Conservation (phyloP, 2,888 invertebrate species). For the Cryptus viduatorius region DNA sequence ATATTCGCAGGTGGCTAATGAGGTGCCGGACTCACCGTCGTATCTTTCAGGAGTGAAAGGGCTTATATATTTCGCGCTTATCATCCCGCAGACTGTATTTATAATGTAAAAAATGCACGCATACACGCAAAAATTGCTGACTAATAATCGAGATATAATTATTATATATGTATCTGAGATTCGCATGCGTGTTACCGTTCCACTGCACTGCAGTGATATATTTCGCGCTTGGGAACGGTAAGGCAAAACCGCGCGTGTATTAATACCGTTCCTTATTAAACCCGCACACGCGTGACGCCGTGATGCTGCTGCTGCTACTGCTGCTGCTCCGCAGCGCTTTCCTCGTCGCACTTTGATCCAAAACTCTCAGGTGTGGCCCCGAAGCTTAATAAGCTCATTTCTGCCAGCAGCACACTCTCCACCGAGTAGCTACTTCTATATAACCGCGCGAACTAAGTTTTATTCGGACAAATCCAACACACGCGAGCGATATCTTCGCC, state of each 20-base stretch:
- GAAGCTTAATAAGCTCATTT: slow-evolving; percentile 75
- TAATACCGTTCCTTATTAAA: slow-evolving; percentile 78
- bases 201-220: slow-evolving; percentile 59
- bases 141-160: slow-evolving; percentile 15
- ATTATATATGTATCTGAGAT: slow-evolving; percentile 3
- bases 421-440: slow-evolving; percentile 25
- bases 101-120: slow-evolving; percentile 3
- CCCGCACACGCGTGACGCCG: slow-evolving; percentile 55
- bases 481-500: slow-evolving; percentile 26
- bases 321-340: slow-evolving; percentile 57
- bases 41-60: slow-evolving; percentile 24
- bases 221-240: slow-evolving; percentile 63
- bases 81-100: neutral
- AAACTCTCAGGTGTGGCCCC: slow-evolving; percentile 74
- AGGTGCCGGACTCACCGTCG: neutral
- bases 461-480: slow-evolving; percentile 44
- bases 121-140: slow-evolving; percentile 15
- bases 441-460: slow-evolving; percentile 40
- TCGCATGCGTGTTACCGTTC: slow-evolving; percentile 35
- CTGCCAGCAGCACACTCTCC: slow-evolving; percentile 66
- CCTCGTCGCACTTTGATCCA: slow-evolving; percentile 67
- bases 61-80: slow-evolving; percentile 7
- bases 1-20: slow-evolving; percentile 53
- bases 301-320: slow-evolving; percentile 55
- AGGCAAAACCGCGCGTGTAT: slow-evolving; percentile 70